Conservation (phyloP, 2,888 invertebrate genomes). For the Stenichneumon culpator region DNA sequence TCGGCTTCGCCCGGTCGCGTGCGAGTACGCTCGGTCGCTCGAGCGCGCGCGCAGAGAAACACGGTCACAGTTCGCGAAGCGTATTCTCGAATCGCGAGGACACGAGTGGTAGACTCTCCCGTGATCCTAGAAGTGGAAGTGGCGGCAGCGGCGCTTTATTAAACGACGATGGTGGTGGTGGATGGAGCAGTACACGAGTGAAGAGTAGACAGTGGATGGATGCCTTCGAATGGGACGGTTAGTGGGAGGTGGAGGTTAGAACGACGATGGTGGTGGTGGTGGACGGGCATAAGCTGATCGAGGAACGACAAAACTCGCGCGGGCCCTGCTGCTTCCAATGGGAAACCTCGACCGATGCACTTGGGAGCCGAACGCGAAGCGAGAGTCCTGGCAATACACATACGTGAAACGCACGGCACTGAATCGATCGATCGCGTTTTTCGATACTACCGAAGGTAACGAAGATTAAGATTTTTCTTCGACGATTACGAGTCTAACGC, state of each 20-base stretch:
- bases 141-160: slow-evolving; percentile 14
- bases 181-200: slow-evolving; percentile 11
- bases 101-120: slow-evolving; percentile 61
- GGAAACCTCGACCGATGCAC: slow-evolving; percentile 26
- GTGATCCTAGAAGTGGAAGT: slow-evolving; percentile 50
- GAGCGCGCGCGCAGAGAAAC: slow-evolving; percentile 57
- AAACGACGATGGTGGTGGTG: slow-evolving; percentile 54
- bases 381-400: slow-evolving; percentile 39
- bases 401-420: slow-evolving; percentile 23
- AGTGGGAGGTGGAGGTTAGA: slow-evolving; percentile 31
- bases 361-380: slow-evolving; percentile 42
- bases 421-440: slow-evolving; percentile 20
- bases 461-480: background rate
- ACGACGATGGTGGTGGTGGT: background rate
- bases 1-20: slow-evolving; percentile 63
- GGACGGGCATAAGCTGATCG: background rate
- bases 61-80: slow-evolving; percentile 74
- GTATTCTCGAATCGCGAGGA: slow-evolving; percentile 63
- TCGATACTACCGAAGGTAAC: background rate
- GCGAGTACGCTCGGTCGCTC: slow-evolving; percentile 71
- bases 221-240: slow-evolving; percentile 8
- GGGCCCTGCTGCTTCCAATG: slow-evolving; percentile 31
- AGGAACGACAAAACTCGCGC: slow-evolving; percentile 27
- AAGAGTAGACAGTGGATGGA: slow-evolving; percentile 20
- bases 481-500: background rate